phyloP scores from a whole-genome alignment of 2,888 invertebrate species.

The Pedicia rivosa region DNA sequence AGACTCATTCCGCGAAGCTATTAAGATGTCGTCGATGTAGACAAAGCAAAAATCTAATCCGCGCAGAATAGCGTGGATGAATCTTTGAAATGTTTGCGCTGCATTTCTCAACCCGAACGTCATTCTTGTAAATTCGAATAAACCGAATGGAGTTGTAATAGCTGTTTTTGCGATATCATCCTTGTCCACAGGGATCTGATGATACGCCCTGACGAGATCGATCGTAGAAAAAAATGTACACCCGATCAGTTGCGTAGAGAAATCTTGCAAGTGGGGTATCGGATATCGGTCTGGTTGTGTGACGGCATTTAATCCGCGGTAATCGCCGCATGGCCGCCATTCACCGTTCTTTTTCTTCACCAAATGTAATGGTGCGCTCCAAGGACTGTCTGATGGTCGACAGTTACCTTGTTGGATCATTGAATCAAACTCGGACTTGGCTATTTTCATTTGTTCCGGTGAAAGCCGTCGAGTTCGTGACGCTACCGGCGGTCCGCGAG shows the following conservation, averaged over 20 bases:
- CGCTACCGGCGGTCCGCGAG: conserved; percentile 10
- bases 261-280: conserved; percentile 19
- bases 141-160: conserved; percentile 22
- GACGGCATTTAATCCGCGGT: conserved; percentile 16
- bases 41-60: conserved; percentile 15
- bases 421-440: conserved; percentile 9
- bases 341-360: conserved; percentile 14
- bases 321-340: conserved; percentile 22
- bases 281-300: conserved; percentile 23
- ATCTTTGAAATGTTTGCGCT: conserved; percentile 21
- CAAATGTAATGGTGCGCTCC: conserved; percentile 24
- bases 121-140: conserved; percentile 21
- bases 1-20: conserved; percentile 13
- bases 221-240: conserved; percentile 17
- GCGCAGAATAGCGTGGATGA: conserved; percentile 17
- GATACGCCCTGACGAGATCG: conserved; percentile 18
- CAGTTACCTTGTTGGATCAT: conserved; percentile 22
- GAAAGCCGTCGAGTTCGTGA: conserved; percentile 15
- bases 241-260: conserved; percentile 13
- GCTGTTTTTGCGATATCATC: conserved; percentile 9
- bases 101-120: conserved; percentile 23
- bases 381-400: conserved; percentile 24
- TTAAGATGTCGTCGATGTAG: conserved; percentile 18
- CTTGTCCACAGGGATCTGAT: conserved; percentile 12
- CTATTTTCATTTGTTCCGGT: conserved; percentile 13